A percentile compares a stretch with the other conserved stretches of the same genome.
phyloP scores from a whole-genome alignment of 1,140 invertebrate species.

The Ceratitis capitata region DNA sequence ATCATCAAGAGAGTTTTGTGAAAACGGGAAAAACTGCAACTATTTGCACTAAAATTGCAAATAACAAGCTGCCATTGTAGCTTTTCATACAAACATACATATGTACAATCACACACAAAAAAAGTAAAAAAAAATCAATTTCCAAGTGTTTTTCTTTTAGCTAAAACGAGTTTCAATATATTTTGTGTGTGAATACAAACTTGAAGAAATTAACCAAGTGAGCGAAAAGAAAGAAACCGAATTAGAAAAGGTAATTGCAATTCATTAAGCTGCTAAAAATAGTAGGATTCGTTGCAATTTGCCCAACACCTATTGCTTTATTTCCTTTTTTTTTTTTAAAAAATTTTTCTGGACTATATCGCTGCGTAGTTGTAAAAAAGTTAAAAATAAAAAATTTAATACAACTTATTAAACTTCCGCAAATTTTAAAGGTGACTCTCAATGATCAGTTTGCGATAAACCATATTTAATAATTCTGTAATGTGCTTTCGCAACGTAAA shows the following conservation, averaged over 20 bases:
- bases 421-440: neutral
- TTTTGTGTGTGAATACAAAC: neutral
- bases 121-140: conserved; percentile 17
- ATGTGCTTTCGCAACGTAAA: neutral
- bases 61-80: neutral
- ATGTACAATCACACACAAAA: neutral
- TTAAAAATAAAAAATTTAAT: neutral
- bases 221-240: neutral
- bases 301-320: no score
- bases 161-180: neutral
- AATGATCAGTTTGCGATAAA: neutral
- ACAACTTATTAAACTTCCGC: neutral
- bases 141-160: neutral
- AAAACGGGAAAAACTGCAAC: no score
- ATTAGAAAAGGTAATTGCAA: neutral
- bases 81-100: neutral
- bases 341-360: neutral
- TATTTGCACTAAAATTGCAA: neutral
- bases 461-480: no score
- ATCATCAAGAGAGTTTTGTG: neutral
- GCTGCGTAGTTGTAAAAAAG: neutral
- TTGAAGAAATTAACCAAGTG: neutral
- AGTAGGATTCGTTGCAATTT: no score
- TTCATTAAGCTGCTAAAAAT: neutral
- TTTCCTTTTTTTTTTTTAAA: neutral